Percentiles rank a stretch among this genome's conserved stretches.
These are phyloP conservation scores for Chirona hameri DNA, from an alignment of 2,888 invertebrate genomes.

Conservation along the genomic window DNA sequence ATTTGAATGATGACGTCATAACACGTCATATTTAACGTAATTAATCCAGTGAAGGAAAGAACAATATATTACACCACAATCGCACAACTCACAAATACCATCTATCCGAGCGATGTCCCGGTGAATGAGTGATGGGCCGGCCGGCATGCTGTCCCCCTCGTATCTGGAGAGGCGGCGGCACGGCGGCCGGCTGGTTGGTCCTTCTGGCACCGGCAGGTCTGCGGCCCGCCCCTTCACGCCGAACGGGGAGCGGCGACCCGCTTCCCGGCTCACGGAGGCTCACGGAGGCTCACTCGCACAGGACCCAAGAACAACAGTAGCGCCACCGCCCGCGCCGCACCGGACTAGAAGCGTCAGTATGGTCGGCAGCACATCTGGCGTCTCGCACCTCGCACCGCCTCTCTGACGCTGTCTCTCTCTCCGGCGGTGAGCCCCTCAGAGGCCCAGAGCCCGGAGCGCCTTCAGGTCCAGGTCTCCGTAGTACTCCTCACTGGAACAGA, in stretches of 20 bases:
- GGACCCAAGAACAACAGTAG: background rate
- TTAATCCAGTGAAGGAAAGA: background rate
- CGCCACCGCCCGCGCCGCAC: background rate
- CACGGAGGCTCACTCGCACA: background rate
- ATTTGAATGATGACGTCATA: background rate
- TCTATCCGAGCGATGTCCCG: background rate
- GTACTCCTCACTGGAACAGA: constrained; percentile 42
- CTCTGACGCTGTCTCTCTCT: too few species aligned
- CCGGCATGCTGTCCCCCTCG: background rate
- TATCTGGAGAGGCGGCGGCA: background rate
- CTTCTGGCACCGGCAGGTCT: too few species aligned
- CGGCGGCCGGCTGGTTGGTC: background rate
- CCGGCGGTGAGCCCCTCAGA: background rate
- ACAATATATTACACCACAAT: background rate
- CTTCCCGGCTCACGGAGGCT: background rate
- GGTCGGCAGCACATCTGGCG: background rate
- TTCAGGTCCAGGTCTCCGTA: constrained; percentile 42
- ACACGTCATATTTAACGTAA: background rate
- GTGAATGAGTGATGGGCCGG: background rate
- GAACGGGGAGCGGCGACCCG: background rate
- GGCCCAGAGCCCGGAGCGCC: constrained; percentile 37
- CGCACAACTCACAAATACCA: background rate
- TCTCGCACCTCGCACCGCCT: background rate
- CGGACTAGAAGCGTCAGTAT: background rate
- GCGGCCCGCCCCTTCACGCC: background rate